Conservation (phyloP, 1,140 invertebrate species). For the Penaeus indicus region DNA sequence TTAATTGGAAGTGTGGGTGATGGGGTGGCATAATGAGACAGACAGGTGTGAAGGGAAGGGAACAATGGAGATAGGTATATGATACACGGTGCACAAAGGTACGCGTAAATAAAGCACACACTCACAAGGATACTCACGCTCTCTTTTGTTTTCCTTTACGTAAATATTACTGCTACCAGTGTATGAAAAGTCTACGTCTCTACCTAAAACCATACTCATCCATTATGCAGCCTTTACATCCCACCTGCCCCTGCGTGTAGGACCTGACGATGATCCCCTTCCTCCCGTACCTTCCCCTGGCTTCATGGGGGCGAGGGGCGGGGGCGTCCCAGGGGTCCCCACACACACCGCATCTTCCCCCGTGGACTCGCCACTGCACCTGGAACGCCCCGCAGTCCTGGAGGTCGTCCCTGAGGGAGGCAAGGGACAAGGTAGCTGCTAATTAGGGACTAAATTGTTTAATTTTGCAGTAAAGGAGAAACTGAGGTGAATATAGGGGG, state of each 20-base stretch:
- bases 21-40: no score
- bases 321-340: constrained; percentile 70
- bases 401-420: constrained; percentile 35
- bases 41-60: no score
- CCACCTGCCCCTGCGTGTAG: constrained; percentile 64
- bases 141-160: background rate
- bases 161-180: background rate
- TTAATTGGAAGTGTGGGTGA: no score
- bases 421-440: background rate
- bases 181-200: background rate
- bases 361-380: constrained; percentile 68
- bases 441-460: background rate
- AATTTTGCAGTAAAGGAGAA: background rate
- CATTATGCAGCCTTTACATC: constrained; percentile 3
- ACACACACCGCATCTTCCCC: constrained; percentile 72
- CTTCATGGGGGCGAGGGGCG: constrained; percentile 68
- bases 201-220: background rate
- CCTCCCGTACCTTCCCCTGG: constrained; percentile 59
- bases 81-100: background rate
- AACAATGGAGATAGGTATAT: background rate
- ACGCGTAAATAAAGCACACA: constrained; percentile 1
- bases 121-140: background rate
- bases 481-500: no score
- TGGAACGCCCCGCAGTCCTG: constrained; percentile 42
- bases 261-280: constrained; percentile 55